Evolutionary conservation across 2,888 invertebrate species (phyloP), one percentile per base, ranked within the genome.

Genomic region (Ypsolopha scabrella): DNA sequence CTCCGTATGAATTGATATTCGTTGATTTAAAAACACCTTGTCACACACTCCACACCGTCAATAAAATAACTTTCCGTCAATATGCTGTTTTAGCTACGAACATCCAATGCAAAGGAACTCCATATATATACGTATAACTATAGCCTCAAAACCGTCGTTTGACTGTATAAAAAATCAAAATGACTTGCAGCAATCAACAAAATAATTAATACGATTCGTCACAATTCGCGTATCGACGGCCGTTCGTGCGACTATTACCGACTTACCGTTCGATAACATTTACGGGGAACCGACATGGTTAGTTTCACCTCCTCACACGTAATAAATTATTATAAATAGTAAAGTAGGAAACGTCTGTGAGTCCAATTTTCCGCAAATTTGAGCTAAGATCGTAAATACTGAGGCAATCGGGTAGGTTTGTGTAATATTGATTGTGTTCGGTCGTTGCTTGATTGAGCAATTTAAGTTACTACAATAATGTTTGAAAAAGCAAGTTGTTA

Each of bases 351-450:
- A 75, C 74, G 77, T 69, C 68, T 69, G 65, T 65, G 59, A 70
- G 72, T 80, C 74, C 75, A 85, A 85, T 86, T 86, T 85, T 81
- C 76, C 85, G 85, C 82, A 83, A 80, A 79, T 83, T 82, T 82
- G 73, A 80, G 75, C 70, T 70, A 66, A 66, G 68, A 69, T 75
- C 65, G 72, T 82, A 79, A 83, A 78, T 62, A 65, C 62, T 53
- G 57, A 47, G 43, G 53, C 54, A 53, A 50, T 53, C 54, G 11
- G 11, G 41, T 41, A 41, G 41, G 41, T 41, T 14, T 44, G 51
- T 10, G 48, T 37, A 38, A 36, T 56, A 58, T 58, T 64, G 60
- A 65, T 67, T 66, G 11, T 2, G 11, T 2, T 39, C 39, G 58
- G 24, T 24, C 24, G 24, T 24, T 24, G 24, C 24, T 24, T 24